These are phyloP conservation scores for Cremastobaeus sp. DNA, from an alignment of 2,888 invertebrate genomes.

Conservation along the genomic window DNA sequence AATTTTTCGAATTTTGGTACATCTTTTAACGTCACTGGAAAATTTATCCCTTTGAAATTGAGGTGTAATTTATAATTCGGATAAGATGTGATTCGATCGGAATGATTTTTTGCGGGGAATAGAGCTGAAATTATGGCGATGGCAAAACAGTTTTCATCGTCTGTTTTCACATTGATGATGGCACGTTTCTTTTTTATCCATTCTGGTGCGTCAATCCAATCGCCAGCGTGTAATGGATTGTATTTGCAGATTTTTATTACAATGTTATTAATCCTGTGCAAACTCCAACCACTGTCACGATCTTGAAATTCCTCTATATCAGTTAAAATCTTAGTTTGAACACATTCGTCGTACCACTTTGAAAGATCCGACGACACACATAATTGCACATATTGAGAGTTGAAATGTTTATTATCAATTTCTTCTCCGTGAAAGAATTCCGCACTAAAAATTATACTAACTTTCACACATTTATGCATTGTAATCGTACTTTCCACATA, in stretches of 20 bases:
- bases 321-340: slow-evolving; percentile 27
- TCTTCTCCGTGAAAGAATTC: neutral
- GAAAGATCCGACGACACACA: slow-evolving; percentile 1
- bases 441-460: neutral
- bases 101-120: neutral
- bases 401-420: neutral
- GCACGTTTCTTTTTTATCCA: slow-evolving; percentile 43
- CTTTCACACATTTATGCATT: slow-evolving; percentile 9
- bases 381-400: slow-evolving; percentile 4
- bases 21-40: slow-evolving; percentile 10
- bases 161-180: slow-evolving; percentile 9
- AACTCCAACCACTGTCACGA: slow-evolving; percentile 64
- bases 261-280: slow-evolving; percentile 48
- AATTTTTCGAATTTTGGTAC: slow-evolving; percentile 38
- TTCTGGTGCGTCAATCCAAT: slow-evolving; percentile 54
- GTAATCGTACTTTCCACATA: neutral
- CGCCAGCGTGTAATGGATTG: slow-evolving; percentile 57
- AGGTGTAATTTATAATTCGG: neutral
- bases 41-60: slow-evolving; percentile 34
- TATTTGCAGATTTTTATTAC: slow-evolving; percentile 60
- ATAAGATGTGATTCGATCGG: slow-evolving; percentile 3
- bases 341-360: slow-evolving; percentile 31
- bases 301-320: slow-evolving; percentile 65
- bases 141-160: slow-evolving; percentile 11
- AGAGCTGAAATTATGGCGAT: slow-evolving; percentile 17